These are phyloP conservation scores for Acropora tenuis DNA, from an alignment of 64 coral and sea anemone species.

Conservation along the genomic window DNA sequence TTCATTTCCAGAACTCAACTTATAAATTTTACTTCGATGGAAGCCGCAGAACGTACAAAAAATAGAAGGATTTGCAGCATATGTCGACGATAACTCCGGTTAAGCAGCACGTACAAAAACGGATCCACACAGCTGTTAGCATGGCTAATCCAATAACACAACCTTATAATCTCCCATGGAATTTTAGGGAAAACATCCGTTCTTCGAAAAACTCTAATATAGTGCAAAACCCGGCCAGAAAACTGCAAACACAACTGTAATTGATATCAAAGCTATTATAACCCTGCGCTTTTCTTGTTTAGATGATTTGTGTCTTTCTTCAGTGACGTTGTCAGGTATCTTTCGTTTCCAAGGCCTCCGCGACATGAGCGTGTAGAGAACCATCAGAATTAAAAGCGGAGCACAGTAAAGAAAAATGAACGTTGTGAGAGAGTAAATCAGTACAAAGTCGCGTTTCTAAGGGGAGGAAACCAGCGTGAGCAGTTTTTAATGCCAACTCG, in stretches of 20 bases:
- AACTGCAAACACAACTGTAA: slow-evolving; percentile 50
- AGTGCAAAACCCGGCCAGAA: slow-evolving; percentile 57
- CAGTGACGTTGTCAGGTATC: slow-evolving; percentile 53
- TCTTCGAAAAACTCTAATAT: no score
- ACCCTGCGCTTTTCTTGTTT: slow-evolving; percentile 36
- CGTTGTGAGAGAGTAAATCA: no score
- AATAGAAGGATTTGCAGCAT: no score
- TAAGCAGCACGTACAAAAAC: slow-evolving; percentile 39
- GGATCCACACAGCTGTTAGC: slow-evolving; percentile 72
- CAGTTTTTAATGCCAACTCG: no score
- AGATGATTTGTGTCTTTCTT: neutral
- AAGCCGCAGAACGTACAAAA: no score
- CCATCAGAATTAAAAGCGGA: neutral
- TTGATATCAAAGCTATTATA: slow-evolving; percentile 7
- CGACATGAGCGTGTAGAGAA: slow-evolving; percentile 37
- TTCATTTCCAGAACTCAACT: no score
- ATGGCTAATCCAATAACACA: slow-evolving; percentile 53
- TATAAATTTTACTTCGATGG: no score
- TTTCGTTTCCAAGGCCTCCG: slow-evolving; percentile 60
- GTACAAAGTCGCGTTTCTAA: no score
- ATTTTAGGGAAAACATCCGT: neutral
- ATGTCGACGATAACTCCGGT: no score
- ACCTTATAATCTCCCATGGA: neutral
- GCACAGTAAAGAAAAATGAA: slow-evolving; percentile 41
- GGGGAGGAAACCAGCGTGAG: no score